A percentile compares a stretch with the other conserved stretches of the same genome.
Evolutionary conservation across 2,113 vertebrate species (phyloP).

Genomic region (Sceloporus tristichus): DNA sequence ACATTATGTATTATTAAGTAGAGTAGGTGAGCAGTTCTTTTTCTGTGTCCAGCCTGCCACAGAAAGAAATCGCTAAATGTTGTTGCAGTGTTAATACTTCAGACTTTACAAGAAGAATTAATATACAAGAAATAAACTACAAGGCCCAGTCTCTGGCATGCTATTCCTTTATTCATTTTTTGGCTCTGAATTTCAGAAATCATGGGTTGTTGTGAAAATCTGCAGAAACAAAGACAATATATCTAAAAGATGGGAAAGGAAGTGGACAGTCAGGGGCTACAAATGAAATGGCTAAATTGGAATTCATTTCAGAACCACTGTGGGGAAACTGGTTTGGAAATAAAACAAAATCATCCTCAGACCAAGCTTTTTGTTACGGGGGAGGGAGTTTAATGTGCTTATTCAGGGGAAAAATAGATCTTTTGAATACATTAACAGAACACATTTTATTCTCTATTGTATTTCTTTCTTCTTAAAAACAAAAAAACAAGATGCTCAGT

Average conservation of each 20-base stretch:
- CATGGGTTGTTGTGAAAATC: slow-evolving; percentile 54
- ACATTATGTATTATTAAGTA: rapidly evolving
- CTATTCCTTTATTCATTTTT: slow-evolving; percentile 38
- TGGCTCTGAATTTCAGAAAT: slow-evolving; percentile 56
- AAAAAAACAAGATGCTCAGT: slow-evolving; percentile 66
- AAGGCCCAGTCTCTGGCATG: rapidly evolving
- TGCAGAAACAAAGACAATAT: slow-evolving; percentile 60
- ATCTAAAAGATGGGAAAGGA: slow-evolving; percentile 63
- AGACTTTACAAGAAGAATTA: background rate
- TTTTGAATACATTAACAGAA: slow-evolving; percentile 39
- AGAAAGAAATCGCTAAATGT: background rate
- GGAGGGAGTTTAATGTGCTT: slow-evolving; percentile 67
- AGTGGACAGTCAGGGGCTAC: slow-evolving; percentile 45
- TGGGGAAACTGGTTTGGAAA: slow-evolving; percentile 69
- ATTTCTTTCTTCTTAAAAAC: slow-evolving; percentile 53
- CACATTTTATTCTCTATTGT: slow-evolving; percentile 69
- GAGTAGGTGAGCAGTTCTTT: rapidly evolving
- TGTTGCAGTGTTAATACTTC: rapidly evolving
- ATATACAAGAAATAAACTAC: background rate
- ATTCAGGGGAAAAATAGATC: slow-evolving; percentile 68
- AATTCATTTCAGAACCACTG: slow-evolving; percentile 62
- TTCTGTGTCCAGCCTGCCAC: background rate
- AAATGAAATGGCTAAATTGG: slow-evolving; percentile 70
- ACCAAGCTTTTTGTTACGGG: slow-evolving; percentile 48
- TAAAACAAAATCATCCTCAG: slow-evolving; percentile 62